These are phyloP conservation scores for Brachystomella parvula DNA, from an alignment of 1,140 invertebrate species.

Conservation along the genomic window DNA sequence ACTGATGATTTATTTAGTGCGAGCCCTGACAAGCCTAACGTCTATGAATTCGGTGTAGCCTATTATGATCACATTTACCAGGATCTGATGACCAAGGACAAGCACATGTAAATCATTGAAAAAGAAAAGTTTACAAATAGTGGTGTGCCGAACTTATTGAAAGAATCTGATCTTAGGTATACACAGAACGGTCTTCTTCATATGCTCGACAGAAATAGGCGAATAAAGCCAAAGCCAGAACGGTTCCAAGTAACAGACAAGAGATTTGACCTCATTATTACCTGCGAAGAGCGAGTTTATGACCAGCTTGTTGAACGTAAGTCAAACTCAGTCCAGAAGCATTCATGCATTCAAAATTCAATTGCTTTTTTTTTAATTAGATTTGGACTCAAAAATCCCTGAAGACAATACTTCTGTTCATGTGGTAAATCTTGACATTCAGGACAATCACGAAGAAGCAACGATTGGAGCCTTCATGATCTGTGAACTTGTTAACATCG, in stretches of 20 bases:
- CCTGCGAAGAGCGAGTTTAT: slow-evolving; percentile 97
- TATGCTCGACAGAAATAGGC: slow-evolving; percentile 94
- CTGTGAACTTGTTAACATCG: slow-evolving; percentile 83
- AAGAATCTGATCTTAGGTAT: slow-evolving; percentile 56
- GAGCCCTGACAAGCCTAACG: slow-evolving; percentile 88
- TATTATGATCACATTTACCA: slow-evolving; percentile 93
- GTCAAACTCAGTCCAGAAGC: slow-evolving; percentile 24
- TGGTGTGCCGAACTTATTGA: no score
- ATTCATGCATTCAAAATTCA: neutral
- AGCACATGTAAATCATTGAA: slow-evolving; percentile 58
- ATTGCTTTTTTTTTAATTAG: slow-evolving; percentile 38
- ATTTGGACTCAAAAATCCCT: slow-evolving; percentile 48
- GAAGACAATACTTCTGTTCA: slow-evolving; percentile 79
- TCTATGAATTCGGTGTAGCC: slow-evolving; percentile 93
- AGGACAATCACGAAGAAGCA: slow-evolving; percentile 99
- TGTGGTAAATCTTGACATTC: slow-evolving; percentile 97
- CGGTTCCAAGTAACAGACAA: slow-evolving; percentile 84
- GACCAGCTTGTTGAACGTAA: slow-evolving; percentile 74
- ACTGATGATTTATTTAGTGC: slow-evolving; percentile 89
- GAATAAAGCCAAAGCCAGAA: slow-evolving; percentile 91
- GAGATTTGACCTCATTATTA: slow-evolving; percentile 93
- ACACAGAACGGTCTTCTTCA: slow-evolving; percentile 97
- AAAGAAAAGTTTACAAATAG: no score
- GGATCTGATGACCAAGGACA: slow-evolving; percentile 81
- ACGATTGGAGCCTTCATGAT: slow-evolving; percentile 99